Percentiles rank a stretch among this genome's conserved stretches.
phyloP scores from a whole-genome alignment of 2,113 vertebrate species.

The Cheirogaleus medius region DNA sequence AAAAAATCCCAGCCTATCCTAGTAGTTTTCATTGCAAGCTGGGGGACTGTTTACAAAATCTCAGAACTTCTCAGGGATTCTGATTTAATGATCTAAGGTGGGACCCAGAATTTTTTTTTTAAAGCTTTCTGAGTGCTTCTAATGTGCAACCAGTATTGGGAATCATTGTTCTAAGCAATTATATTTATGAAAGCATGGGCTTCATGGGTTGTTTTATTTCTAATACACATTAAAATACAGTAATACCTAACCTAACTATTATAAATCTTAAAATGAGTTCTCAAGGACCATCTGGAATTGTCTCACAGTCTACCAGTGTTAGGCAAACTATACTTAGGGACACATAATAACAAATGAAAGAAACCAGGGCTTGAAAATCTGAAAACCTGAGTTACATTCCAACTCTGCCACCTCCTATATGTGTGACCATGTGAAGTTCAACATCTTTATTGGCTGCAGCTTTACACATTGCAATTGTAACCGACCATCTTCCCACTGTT shows the following conservation, averaged over 20 bases:
- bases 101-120: background rate
- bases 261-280: background rate
- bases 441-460: background rate
- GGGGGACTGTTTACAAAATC: background rate
- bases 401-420: background rate
- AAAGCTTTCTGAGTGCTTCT: background rate
- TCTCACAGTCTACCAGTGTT: background rate
- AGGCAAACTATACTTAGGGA: background rate
- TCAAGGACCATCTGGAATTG: background rate
- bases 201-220: background rate
- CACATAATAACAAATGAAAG: background rate
- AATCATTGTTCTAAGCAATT: background rate
- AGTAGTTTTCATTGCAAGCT: background rate
- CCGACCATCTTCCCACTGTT: background rate
- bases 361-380: background rate
- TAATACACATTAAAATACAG: background rate
- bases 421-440: background rate
- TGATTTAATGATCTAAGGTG: background rate
- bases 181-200: background rate
- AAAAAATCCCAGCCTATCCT: background rate
- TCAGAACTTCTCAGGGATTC: background rate
- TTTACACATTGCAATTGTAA: background rate
- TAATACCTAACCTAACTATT: background rate
- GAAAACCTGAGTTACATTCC: background rate
- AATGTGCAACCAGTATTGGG: background rate